Evolutionary conservation across 2,113 vertebrate species (phyloP), one percentile per base, ranked within the genome.

Genomic region (Syngnathus typhle): DNA sequence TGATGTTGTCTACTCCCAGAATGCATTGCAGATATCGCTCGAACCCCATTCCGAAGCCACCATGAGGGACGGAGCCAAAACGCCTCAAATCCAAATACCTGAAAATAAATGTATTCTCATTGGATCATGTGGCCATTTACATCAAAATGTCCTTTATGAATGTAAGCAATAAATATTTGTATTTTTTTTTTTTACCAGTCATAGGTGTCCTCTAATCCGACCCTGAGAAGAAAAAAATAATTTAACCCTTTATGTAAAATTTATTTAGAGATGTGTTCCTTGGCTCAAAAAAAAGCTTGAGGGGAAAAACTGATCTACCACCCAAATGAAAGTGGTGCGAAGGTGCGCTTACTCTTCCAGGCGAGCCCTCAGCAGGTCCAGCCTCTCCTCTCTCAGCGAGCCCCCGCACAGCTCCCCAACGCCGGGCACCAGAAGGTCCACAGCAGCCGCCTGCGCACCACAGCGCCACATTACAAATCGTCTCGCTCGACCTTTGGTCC

Each of bases 31-130:
- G 87, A 82, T 94, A 98, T 71, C 96, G 92, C 83, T 99, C 97
- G 84, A 99, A 99, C 58, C 97, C 97, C 92, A 99, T 92, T 55
- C 97, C 96, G 54, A 99, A 99, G 60, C 97, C 97, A 60, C 95
- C 97, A 1, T 99, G 97, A 66, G 96, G 95, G 68, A 92, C 92
- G 0, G 95, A 95, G 71, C 97, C 97, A 64, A 95, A 98, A 67
- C 89, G 92, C 65, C 96, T 93, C 79, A 99, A 89, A 82, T 99
- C 96, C 82, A 97, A 85, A 87, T 99, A 99, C 96, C 97, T 99
- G 89, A 64, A 66, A 62, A 69, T 44, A 65, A 44, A 82, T 1
- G 11, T 47, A 70, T 47, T 2, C 11, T 62, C 38, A 72, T 60
- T 11, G 73, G 27, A 32, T 32, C 0, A 15, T 15, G 5, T 6